Conservation (phyloP, 2,113 vertebrate species). For the Malurus cyaneus region DNA sequence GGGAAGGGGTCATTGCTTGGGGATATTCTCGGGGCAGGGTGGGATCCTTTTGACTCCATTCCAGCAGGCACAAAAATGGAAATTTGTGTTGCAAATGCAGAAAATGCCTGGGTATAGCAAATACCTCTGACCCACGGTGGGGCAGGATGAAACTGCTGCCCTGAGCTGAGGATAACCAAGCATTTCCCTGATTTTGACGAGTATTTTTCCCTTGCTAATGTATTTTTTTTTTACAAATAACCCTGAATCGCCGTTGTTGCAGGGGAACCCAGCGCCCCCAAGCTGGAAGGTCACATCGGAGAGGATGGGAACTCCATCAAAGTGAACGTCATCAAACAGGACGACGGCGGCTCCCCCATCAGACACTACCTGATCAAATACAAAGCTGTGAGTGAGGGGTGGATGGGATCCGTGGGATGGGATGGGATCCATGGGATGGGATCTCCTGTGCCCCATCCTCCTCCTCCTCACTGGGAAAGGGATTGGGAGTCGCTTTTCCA, state of each 20-base stretch:
- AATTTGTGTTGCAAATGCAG: background rate
- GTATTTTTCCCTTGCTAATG: background rate
- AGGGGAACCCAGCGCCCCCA: conserved; percentile 95
- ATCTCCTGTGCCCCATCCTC: no score
- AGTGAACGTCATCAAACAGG: conserved; percentile 90
- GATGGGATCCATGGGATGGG: no score
- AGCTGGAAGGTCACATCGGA: conserved; percentile 85
- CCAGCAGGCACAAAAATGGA: background rate
- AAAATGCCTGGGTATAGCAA: background rate
- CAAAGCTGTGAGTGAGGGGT: conserved; percentile 82
- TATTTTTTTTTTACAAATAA: background rate
- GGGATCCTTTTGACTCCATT: background rate
- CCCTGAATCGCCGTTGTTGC: conserved; percentile 32
- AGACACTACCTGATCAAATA: conserved; percentile 92
- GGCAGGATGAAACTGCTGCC: background rate
- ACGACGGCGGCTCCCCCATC: conserved; percentile 94
- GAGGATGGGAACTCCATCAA: conserved; percentile 91
- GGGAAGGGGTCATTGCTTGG: background rate
- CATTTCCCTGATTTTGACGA: background rate
- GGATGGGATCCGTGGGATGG: no score
- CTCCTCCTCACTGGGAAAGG: no score
- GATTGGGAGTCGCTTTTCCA: background rate
- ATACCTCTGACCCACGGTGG: background rate
- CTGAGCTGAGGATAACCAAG: background rate
- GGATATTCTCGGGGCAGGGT: background rate